Base-by-base conservation (phyloP, 2,797 vertebrate species). In the Alectoris magna region DNA sequence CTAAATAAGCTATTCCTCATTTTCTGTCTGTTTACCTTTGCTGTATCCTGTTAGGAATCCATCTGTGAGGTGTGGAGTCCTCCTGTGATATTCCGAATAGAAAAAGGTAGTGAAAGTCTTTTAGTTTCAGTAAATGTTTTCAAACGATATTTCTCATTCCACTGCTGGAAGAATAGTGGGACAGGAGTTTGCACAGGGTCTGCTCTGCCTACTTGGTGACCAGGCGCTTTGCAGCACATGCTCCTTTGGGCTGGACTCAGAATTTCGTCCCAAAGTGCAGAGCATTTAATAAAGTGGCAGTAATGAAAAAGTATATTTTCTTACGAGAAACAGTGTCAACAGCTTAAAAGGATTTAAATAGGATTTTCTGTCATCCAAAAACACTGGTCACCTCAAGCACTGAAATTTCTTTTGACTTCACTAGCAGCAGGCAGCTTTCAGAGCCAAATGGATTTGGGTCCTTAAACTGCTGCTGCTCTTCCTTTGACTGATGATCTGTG, bases 11-110 rank as follows among this genome's bases (percentile, higher is more conserved):
- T 62, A 80, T 74, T 87, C 38, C 72, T 90, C 78, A 74, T 62
- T 88, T 93, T 91, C 78, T 93, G 8, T 41, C 83, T 90, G 53
- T 93, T 94, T 94, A 88, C 34, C 74, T 87, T 91, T 80, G n/a
- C 69, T 90, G 64, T 89, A 84, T 94, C 88, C 84, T 93, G 44
- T 90, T 87, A 88, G 81, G 64, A 66, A 55, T 94, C 90, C 66
- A 62, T 90, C 74, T 39, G 41, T 38, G 84, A 91, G 66, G 51
- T 95, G 84, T 71, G 66, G 81, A 94, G 34, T 26, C n/a, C n/a
- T 77, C 62, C 62, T 85, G 75, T 56, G 16, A 85, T 66, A 92
- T 31, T 46, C 78, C 66, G 91, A 80, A 83, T 14, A 34, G 18
- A 55, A 76, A 46, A 87, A 69, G 46, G 70, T 34, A 90, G 36